These are phyloP conservation scores for Conopomorpha cramerella DNA, from an alignment of 1,140 invertebrate genomes.

Conservation along the genomic window DNA sequence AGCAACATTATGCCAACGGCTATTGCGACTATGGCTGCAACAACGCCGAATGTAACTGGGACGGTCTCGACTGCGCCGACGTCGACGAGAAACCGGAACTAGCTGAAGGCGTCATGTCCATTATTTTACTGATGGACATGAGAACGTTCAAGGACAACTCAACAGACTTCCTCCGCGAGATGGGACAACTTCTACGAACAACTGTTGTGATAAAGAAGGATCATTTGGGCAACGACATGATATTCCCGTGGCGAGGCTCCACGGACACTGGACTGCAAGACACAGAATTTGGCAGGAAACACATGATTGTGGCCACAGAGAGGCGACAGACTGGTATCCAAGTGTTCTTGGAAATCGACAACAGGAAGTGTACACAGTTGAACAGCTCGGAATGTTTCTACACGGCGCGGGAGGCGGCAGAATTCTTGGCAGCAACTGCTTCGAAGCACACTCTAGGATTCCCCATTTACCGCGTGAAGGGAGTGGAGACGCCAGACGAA, in stretches of 20 bases:
- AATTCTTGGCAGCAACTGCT: slow-evolving; percentile 84
- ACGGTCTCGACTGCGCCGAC: slow-evolving; percentile 92
- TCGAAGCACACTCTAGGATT: slow-evolving; percentile 80
- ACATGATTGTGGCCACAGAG: slow-evolving; percentile 64
- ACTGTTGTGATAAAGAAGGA: slow-evolving; percentile 84
- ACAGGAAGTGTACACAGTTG: slow-evolving; percentile 77
- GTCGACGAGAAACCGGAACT: slow-evolving; percentile 74
- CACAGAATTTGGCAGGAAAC: slow-evolving; percentile 66
- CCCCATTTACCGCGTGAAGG: slow-evolving; percentile 81
- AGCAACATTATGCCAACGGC: slow-evolving; percentile 90
- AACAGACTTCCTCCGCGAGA: slow-evolving; percentile 79
- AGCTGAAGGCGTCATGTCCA: slow-evolving; percentile 82
- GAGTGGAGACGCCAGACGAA: slow-evolving; percentile 60
- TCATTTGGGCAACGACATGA: slow-evolving; percentile 81
- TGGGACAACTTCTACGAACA: slow-evolving; percentile 82
- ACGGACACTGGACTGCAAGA: slow-evolving; percentile 63
- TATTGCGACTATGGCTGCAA: slow-evolving; percentile 93
- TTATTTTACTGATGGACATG: slow-evolving; percentile 83
- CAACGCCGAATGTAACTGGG: slow-evolving; percentile 95
- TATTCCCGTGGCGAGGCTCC: slow-evolving; percentile 80
- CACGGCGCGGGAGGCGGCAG: slow-evolving; percentile 79
- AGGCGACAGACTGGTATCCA: slow-evolving; percentile 73
- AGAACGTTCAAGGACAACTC: slow-evolving; percentile 76
- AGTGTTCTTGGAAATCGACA: slow-evolving; percentile 89
- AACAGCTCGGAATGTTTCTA: slow-evolving; percentile 79